Base-by-base conservation (phyloP, 1,140 invertebrate species). In the Eciton burchellii region DNA sequence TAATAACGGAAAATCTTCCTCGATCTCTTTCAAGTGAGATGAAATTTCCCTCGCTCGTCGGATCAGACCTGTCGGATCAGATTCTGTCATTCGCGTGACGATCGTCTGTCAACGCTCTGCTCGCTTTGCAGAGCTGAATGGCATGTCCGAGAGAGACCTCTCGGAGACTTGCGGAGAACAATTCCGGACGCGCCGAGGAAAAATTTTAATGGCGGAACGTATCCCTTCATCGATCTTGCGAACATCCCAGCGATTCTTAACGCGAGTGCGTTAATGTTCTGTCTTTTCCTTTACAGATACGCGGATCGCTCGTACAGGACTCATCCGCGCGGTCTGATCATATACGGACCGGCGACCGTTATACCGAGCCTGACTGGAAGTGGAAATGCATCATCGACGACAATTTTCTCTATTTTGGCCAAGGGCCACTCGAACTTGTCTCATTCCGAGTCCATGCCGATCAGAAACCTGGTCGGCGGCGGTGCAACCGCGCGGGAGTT, bases 281-380 rank as follows among this genome's bases (percentile, higher is more conserved):
- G 0, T 29, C 14, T 29, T 5, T 77, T 84, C 11, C 60, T n/a
- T 90, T 89, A 11, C 84, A 93, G 92, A 73, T 92, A 93, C 84
- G 84, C 90, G 26, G 91, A 92, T 54, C 91, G 89, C 35, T 76
- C 89, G 9, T 91, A 91, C 63, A 89, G 87, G 72, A 88, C 71
- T 35, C 93, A 93, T 82, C 92, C 91, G 9, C 90, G 91, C 11
- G 91, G 92, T 26, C 83, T 94, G 47, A 93, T 93, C 71, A 94
- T 94, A 60, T 94, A 93, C 77, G 91, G 92, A 5, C 90, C 89
- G 16, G 91, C 86, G 35, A 89, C 90, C 12, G 24, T 49, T 5
- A 73, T 84, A 16, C 29, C 91, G 16, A 91, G 74, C 59, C 59
- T 89, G 82, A 74, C 70, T 43, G 71, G 77, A 16, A 85, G 68